phyloP scores from a whole-genome alignment of 2,888 invertebrate species.

The Aleiodes testaceus region DNA sequence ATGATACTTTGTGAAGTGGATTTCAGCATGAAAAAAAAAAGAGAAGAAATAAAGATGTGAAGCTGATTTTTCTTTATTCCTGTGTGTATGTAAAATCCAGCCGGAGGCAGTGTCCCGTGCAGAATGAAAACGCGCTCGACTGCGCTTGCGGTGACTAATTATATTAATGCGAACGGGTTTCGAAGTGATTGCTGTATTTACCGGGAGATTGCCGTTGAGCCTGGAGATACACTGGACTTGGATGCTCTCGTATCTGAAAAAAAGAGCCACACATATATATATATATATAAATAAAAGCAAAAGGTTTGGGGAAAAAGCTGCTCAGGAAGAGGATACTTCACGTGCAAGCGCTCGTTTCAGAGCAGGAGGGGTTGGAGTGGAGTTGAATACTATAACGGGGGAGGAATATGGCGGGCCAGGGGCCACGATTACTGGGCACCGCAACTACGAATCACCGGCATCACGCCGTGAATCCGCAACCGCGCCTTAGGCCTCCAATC shows the following conservation, averaged over 20 bases:
- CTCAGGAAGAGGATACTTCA: conserved; percentile 33
- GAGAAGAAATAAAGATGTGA: conserved; percentile 39
- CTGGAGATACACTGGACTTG: conserved; percentile 47
- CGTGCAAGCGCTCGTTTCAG: conserved; percentile 8
- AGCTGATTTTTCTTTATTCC: conserved; percentile 32
- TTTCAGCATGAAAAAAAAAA: conserved; percentile 37
- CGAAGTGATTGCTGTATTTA: conserved; percentile 72
- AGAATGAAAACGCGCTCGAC: conserved; percentile 55
- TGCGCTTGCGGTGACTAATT: conserved; percentile 72
- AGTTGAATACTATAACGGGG: conserved; percentile 53
- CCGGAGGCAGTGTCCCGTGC: conserved; percentile 49
- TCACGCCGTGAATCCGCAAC: conserved; percentile 71
- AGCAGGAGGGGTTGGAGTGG: conserved; percentile 47
- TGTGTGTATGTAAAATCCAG: conserved; percentile 55
- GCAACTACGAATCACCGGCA: conserved; percentile 72
- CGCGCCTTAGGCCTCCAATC: conserved; percentile 72
- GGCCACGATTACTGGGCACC: conserved; percentile 71
- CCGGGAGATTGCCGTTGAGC: conserved; percentile 65
- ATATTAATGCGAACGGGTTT: conserved; percentile 72
- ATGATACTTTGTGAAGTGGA: conserved; percentile 50
- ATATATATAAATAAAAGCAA: conserved; percentile 20
- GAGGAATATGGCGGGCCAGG: conserved; percentile 66
- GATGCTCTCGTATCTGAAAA: conserved; percentile 33
- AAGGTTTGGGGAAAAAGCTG: conserved; percentile 34
- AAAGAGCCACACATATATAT: background rate